Percentiles rank a stretch among this genome's conserved stretches.
These are phyloP conservation scores for Antechinus stuartii DNA, from an alignment of 2,113 vertebrate genomes.

Conservation along the genomic window DNA sequence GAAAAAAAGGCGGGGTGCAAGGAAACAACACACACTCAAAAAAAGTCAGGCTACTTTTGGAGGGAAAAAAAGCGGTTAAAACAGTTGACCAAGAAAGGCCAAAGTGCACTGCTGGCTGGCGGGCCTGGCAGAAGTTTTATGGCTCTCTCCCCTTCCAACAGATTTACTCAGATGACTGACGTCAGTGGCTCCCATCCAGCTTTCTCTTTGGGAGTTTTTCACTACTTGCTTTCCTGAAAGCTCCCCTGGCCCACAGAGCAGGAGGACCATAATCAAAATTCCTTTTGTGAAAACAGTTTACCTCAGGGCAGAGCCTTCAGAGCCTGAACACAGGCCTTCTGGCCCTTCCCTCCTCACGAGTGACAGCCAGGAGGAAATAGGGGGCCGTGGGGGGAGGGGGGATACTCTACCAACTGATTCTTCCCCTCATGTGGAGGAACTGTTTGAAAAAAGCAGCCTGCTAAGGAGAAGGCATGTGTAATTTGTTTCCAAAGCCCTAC, in stretches of 20 bases:
- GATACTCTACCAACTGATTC: conserved; percentile 79
- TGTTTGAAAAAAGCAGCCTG: conserved; percentile 78
- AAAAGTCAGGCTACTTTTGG: conserved; percentile 60
- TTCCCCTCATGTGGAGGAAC: conserved; percentile 81
- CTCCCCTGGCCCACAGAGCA: conserved; percentile 89
- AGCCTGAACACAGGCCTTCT: conserved; percentile 81
- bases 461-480: conserved; percentile 57
- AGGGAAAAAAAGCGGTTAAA: conserved; percentile 75
- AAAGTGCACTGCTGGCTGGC: conserved; percentile 92
- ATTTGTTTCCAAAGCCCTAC: conserved; percentile 75
- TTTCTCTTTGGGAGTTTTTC: conserved; percentile 92
- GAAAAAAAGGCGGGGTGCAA: background rate
- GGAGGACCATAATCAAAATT: conserved; percentile 91
- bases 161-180: conserved; percentile 97
- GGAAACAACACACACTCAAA: background rate
- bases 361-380: background rate
- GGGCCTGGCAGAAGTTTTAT: conserved; percentile 88
- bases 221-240: conserved; percentile 89
- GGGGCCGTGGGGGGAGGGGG: background rate
- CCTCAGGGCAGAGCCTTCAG: conserved; percentile 87
- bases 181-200: conserved; percentile 94
- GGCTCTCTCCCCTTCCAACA: conserved; percentile 89
- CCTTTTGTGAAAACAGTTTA: conserved; percentile 92
- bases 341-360: conserved; percentile 71
- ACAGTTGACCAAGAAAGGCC: conserved; percentile 88